These are phyloP conservation scores for Myioborus miniatus DNA, from an alignment of 2,797 vertebrate species.

Conservation along the genomic window DNA sequence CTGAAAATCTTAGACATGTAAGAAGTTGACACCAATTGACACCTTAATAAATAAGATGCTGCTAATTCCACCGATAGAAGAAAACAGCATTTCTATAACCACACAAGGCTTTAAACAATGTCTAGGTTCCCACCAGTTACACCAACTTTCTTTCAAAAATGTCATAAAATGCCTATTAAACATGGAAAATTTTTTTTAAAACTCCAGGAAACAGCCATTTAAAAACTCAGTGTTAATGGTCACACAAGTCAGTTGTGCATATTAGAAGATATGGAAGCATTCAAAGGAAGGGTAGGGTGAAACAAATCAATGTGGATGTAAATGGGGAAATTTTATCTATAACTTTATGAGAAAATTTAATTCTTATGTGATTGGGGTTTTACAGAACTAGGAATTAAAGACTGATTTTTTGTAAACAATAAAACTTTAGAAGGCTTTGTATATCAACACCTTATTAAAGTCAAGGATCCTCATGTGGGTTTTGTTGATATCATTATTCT, in stretches of 20 bases:
- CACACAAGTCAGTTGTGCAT: neutral
- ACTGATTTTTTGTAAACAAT: slow-evolving; percentile 19
- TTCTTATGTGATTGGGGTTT: neutral
- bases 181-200: neutral
- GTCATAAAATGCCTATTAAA: neutral
- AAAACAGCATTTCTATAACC: neutral
- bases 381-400: neutral
- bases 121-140: neutral
- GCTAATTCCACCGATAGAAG: neutral
- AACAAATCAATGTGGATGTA: neutral
- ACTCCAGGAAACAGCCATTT: neutral
- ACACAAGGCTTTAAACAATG: neutral
- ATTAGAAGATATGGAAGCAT: neutral
- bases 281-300: neutral
- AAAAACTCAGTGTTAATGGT: neutral
- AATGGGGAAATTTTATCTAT: neutral
- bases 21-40: neutral
- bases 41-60: neutral
- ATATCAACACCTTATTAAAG: slow-evolving; percentile 37
- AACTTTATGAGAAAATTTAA: neutral
- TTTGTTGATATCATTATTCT: slow-evolving; percentile 18
- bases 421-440: slow-evolving; percentile 26
- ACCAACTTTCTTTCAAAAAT: neutral
- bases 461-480: neutral
- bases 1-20: neutral